phyloP scores from a whole-genome alignment of 2,113 vertebrate species.

The Sakesphorus luctuosus region DNA sequence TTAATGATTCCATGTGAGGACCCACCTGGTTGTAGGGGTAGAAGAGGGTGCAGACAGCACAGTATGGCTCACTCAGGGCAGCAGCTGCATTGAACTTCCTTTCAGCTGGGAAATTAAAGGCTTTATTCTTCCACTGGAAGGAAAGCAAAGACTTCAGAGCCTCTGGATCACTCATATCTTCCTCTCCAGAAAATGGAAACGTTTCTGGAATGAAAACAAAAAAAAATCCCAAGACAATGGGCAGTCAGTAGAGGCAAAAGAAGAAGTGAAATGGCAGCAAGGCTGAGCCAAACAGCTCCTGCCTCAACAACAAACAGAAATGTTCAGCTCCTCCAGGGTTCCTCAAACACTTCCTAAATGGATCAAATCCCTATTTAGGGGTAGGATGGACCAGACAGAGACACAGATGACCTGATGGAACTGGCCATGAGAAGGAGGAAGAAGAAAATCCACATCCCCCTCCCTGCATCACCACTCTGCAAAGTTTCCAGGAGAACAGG shows the following conservation, averaged over 20 bases:
- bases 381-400: fast-evolving
- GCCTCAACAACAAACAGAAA: not conserved
- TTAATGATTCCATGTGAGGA: not conserved
- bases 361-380: no score
- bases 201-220: conserved; percentile 65
- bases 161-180: conserved; percentile 76
- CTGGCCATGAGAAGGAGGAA: not conserved
- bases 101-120: conserved; percentile 86
- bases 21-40: conserved; percentile 86
- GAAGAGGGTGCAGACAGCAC: conserved; percentile 93
- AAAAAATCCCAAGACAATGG: not conserved
- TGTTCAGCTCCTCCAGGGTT: not conserved
- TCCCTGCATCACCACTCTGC: not conserved
- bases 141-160: conserved; percentile 83
- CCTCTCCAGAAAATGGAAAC: conserved; percentile 82
- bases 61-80: conserved; percentile 86
- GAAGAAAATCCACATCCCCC: not conserved
- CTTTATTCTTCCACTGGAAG: conserved; percentile 88
- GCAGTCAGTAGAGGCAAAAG: not conserved
- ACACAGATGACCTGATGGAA: not conserved
- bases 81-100: conserved; percentile 89
- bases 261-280: not conserved
- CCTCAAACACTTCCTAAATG: not conserved
- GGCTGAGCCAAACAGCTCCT: not conserved
- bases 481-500: not conserved